Percentiles rank a stretch among this genome's conserved stretches.
These are phyloP conservation scores for Galbula dea DNA, from an alignment of 2,113 vertebrate species.

Conservation along the genomic window DNA sequence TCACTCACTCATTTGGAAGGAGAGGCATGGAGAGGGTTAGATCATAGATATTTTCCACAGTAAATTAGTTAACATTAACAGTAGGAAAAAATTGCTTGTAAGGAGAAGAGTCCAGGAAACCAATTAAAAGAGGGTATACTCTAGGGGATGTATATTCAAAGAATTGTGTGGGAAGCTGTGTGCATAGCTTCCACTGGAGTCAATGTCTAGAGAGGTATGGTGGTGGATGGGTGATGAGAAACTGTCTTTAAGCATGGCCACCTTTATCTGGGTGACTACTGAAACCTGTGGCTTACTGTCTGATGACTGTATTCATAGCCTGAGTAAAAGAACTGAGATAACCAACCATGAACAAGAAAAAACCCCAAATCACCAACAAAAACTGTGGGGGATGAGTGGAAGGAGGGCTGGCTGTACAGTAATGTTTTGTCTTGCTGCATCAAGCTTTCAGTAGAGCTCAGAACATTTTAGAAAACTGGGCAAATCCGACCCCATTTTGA, in stretches of 20 bases:
- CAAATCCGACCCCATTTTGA: neutral
- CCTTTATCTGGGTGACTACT: neutral
- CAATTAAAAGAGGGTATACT: constrained; percentile 1
- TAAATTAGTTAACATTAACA: constrained; percentile 37
- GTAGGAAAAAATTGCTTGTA: constrained; percentile 57
- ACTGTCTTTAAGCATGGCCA: neutral
- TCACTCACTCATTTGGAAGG: constrained; percentile 1
- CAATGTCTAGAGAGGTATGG: neutral
- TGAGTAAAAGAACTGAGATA: neutral
- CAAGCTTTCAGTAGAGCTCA: neutral
- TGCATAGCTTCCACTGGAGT: constrained; percentile 21
- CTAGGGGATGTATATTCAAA: neutral
- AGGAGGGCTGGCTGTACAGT: no score
- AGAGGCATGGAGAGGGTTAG: constrained; percentile 34
- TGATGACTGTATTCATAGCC: neutral
- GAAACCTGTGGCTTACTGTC: neutral
- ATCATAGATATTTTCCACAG: constrained; percentile 52
- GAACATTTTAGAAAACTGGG: neutral
- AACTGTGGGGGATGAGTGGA: no score
- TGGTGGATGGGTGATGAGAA: neutral
- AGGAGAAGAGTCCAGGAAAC: constrained; percentile 45
- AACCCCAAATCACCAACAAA: neutral
- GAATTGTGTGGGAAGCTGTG: constrained; percentile 28
- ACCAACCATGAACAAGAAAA: rapidly evolving
- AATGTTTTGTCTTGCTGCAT: neutral